Evolutionary conservation across 1,140 invertebrate genomes (phyloP).

Genomic region (Atta colombica): DNA sequence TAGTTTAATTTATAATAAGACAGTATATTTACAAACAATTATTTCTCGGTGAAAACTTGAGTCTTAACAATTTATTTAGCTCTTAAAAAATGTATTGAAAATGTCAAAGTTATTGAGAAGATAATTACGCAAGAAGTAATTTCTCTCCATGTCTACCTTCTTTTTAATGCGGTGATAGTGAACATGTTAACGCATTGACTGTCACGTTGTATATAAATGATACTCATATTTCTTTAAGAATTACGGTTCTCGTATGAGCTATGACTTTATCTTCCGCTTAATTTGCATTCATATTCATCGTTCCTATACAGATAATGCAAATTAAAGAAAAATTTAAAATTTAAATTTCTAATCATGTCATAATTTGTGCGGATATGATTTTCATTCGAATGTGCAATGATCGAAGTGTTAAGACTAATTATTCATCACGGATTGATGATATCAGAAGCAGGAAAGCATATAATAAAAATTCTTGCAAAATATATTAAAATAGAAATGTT

Average conservation of each 20-base stretch:
- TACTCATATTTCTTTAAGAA: not conserved
- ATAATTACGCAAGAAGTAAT: constrained; percentile 26
- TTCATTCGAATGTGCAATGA: not conserved
- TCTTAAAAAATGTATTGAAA: not conserved
- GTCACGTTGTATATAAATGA: constrained; percentile 1
- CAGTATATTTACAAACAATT: not conserved
- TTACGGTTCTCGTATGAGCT: not conserved
- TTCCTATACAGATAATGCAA: not conserved
- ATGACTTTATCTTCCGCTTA: not conserved
- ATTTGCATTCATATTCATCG: not conserved
- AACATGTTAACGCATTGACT: not conserved
- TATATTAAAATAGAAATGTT: too few relatives aligned
- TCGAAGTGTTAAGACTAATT: not conserved
- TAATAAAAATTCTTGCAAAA: too few relatives aligned
- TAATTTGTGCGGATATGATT: not conserved
- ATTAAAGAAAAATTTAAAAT: not conserved
- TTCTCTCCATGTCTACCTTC: not conserved
- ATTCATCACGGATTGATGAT: too few relatives aligned
- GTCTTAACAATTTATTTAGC: not conserved
- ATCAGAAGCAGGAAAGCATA: too few relatives aligned
- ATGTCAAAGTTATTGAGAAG: not conserved
- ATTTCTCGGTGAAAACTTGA: constrained; percentile 4
- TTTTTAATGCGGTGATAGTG: not conserved
- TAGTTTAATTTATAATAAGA: constrained; percentile 10
- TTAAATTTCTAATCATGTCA: not conserved